Percentiles rank a stretch among this genome's conserved stretches.
These are phyloP conservation scores for Nephrotoma appendiculata DNA, from an alignment of 2,888 invertebrate species.

Conservation along the genomic window DNA sequence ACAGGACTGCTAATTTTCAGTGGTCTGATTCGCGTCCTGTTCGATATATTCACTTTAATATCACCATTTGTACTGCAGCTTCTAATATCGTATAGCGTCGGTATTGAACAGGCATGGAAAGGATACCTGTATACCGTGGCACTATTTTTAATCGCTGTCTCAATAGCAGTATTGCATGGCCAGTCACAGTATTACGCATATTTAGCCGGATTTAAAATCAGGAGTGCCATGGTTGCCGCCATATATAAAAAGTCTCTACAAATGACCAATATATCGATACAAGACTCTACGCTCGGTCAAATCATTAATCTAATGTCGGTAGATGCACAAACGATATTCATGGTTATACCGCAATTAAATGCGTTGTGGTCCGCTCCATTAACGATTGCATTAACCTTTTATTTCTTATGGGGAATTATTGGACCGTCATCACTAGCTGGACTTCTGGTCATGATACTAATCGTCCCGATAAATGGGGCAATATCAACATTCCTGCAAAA, in stretches of 20 bases:
- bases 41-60: conserved; percentile 8
- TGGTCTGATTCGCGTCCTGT: conserved; percentile 5
- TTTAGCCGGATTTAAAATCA: conserved; percentile 39
- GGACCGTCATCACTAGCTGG: conserved; percentile 46
- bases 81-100: not conserved
- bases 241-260: conserved; percentile 38
- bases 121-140: conserved; percentile 39
- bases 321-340: conserved; percentile 34
- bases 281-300: conserved; percentile 34
- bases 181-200: conserved; percentile 40
- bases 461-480: conserved; percentile 37
- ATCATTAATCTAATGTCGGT: conserved; percentile 37
- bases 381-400: conserved; percentile 38
- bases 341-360: conserved; percentile 32
- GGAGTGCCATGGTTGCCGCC: conserved; percentile 36
- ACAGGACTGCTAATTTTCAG: conserved; percentile 5
- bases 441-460: conserved; percentile 30
- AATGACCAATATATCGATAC: conserved; percentile 28
- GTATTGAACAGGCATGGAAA: conserved; percentile 32
- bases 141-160: conserved; percentile 35
- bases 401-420: conserved; percentile 34
- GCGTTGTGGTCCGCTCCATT: conserved; percentile 37
- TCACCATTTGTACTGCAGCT: conserved; percentile 5
- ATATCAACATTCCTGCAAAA: conserved; percentile 34
- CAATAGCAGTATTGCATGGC: conserved; percentile 38